Conservation (phyloP, 2,888 invertebrate species). For the Fragum sueziense region DNA sequence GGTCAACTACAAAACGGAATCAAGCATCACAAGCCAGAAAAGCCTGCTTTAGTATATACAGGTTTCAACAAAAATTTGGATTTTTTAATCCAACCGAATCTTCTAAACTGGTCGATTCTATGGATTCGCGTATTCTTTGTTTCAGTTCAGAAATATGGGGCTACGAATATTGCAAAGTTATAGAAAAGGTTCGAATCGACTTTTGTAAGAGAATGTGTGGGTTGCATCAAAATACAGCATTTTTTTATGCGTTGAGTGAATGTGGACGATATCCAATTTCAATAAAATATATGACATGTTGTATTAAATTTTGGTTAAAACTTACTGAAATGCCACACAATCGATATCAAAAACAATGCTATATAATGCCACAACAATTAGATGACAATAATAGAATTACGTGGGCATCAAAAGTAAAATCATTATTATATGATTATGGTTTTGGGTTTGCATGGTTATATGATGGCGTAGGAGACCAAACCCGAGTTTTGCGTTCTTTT, state of each 20-base stretch:
- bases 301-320: no score
- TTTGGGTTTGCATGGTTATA: background rate
- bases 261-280: background rate
- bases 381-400: background rate
- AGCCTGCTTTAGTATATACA: no score
- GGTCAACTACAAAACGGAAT: no score
- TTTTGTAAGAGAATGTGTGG: background rate
- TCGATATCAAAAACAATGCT: background rate
- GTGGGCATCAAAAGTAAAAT: background rate
- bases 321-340: no score
- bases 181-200: background rate
- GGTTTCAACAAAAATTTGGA: no score
- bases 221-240: background rate
- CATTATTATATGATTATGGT: background rate
- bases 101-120: constrained; percentile 15
- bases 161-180: background rate
- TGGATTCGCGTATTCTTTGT: background rate
- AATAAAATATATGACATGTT: no score
- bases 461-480: no score
- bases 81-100: background rate
- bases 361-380: background rate
- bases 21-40: no score
- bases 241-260: background rate
- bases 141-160: no score
- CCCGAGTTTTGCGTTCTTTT: no score